Evolutionary conservation across 1,140 invertebrate species (phyloP), one percentile per base, ranked within the genome.

Genomic region (Lamellibrachia luymesi): DNA sequence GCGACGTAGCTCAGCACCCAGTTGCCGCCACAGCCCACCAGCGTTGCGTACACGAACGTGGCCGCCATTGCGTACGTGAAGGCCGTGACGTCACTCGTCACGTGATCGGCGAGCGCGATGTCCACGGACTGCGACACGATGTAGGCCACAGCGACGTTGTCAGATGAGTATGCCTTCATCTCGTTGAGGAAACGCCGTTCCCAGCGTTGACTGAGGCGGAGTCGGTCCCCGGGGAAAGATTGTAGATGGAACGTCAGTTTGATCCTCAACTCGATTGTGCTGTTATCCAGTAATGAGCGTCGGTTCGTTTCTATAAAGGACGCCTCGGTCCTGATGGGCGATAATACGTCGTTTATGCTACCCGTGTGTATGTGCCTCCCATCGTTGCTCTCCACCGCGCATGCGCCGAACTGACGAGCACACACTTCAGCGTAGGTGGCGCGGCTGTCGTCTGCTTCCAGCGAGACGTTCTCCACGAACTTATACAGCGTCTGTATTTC

Each of bases 1-100:
- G 91, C 17, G 17, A 51, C 51, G 22, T 94, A 90, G 64, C 93
- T 92, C 90, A 98, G 97, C 52, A 93, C 93, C 27, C 93, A 51
- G 49, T 90, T 90, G 22, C 93, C 93, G 4, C 93, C 93, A 89
- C 92, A 93, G 38, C 92, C 91, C 2, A 93, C 94, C 25, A 95
- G 50, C 38, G 93, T 92, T 6, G 94, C 94, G 92, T 93, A 95
- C 13, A 92, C 90, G 51, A 94, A 92, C 93, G 94, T 94, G 25
- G 94, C 51, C 7, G 93, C 80, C 13, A 95, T 94, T 7, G 95
- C 94, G 51, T 94, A 52, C 13, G 94, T 93, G 90, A 95, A 95
- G 2, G 92, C 92, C 2, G 80, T 49, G 51, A 94, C 94, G 91
- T 95, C 95, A 10, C 94, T 93, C 13, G 50, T 50, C 4, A 94